Conservation (phyloP, 2,113 vertebrate species). For the Halichoerus grypus region DNA sequence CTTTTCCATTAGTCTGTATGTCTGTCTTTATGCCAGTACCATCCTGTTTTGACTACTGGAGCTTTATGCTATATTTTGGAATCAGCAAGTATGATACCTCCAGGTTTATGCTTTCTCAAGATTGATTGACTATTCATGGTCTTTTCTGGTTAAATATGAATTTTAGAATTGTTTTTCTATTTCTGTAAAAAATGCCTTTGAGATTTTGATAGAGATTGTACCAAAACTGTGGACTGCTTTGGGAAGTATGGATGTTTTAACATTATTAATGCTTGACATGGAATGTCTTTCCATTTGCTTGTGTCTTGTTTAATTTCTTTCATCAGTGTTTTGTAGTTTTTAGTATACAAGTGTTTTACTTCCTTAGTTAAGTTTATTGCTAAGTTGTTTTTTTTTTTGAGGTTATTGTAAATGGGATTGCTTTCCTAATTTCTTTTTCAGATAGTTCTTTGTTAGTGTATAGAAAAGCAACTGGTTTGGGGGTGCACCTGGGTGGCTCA, state of each 20-base stretch:
- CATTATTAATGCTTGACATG: background rate
- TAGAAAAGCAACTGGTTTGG: background rate
- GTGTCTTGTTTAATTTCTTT: background rate
- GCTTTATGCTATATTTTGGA: background rate
- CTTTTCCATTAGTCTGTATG: background rate
- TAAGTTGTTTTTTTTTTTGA: background rate
- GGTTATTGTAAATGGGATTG: background rate
- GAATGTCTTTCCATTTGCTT: background rate
- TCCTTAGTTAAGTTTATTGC: background rate
- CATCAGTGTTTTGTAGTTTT: background rate
- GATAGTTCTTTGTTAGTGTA: background rate
- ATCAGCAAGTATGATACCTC: background rate
- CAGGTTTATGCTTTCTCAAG: background rate
- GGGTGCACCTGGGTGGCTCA: too few relatives aligned
- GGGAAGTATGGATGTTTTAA: background rate
- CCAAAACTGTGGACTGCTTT: background rate
- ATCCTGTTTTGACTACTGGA: background rate
- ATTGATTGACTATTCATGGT: background rate
- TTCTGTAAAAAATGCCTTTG: background rate
- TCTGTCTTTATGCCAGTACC: background rate
- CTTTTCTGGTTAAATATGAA: background rate
- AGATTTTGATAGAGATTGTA: slow-evolving; percentile 15
- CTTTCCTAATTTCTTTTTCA: background rate
- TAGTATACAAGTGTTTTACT: background rate
- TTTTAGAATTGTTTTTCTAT: background rate